Evolutionary conservation across 2,113 vertebrate species (phyloP).

Genomic region (Leptocoma aspasia): DNA sequence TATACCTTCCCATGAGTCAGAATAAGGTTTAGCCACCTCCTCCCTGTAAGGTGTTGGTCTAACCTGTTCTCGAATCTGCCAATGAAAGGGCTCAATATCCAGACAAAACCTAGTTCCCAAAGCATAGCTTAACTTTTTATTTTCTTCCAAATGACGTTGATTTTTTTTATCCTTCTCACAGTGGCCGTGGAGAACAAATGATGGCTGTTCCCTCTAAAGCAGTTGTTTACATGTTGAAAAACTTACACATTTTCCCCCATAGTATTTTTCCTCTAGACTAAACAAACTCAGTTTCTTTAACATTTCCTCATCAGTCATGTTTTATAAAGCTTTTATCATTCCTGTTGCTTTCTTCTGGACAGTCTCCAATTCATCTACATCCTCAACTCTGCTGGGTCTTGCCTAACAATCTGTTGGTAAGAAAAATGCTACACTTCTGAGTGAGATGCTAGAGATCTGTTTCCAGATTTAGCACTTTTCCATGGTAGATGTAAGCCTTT

Average conservation of each 20-base stretch:
- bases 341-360: slow-evolving; percentile 17
- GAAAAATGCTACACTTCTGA: neutral
- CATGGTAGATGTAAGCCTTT: neutral
- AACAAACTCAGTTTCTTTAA: slow-evolving; percentile 59
- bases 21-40: neutral
- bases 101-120: neutral
- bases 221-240: slow-evolving; percentile 36
- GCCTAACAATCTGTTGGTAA: neutral
- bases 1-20: neutral
- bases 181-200: neutral
- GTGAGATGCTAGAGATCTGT: neutral
- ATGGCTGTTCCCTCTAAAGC: neutral
- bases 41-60: neutral
- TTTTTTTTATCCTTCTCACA: slow-evolving; percentile 11
- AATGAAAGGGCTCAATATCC: neutral
- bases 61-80: neutral
- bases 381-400: neutral
- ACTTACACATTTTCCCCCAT: neutral
- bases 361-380: slow-evolving; percentile 23
- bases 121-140: neutral
- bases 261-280: slow-evolving; percentile 52
- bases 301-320: slow-evolving; percentile 44
- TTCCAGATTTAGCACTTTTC: neutral
- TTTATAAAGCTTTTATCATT: slow-evolving; percentile 52
- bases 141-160: neutral